Evolutionary conservation across 1,140 invertebrate species (phyloP).

Genomic region (Trachelipus rathkii): DNA sequence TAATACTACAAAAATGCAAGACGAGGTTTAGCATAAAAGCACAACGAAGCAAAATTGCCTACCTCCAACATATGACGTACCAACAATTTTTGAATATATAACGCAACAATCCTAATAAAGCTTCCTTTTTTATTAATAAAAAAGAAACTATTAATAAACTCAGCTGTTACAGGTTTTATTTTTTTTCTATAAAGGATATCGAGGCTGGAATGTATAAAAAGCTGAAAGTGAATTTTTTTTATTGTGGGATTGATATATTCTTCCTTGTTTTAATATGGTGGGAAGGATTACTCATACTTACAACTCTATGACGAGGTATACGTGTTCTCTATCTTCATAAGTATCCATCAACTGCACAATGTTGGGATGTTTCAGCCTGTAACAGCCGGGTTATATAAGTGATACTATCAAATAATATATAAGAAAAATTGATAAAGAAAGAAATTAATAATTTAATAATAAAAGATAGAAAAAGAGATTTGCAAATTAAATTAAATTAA

Average conservation of each 20-base stretch:
- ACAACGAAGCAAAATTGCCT: too few species aligned
- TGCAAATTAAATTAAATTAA: neutral
- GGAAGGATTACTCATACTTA: conserved; percentile 59
- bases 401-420: neutral
- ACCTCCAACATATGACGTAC: too few species aligned
- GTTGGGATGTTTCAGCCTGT: conserved; percentile 94
- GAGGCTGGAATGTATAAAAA: neutral
- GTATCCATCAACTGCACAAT: conserved; percentile 97
- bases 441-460: conserved; percentile 23
- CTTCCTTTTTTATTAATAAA: too few species aligned
- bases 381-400: conserved; percentile 49
- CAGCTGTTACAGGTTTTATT: conserved; percentile 9
- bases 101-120: too few species aligned
- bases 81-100: too few species aligned
- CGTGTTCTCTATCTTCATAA: conserved; percentile 94
- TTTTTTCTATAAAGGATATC: too few species aligned
- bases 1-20: too few species aligned
- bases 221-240: neutral
- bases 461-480: conserved; percentile 21
- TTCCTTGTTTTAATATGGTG: neutral
- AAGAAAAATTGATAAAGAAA: conserved; percentile 31
- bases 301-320: conserved; percentile 98
- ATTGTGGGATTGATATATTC: neutral
- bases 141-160: neutral
- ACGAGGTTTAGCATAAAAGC: too few species aligned